These are phyloP conservation scores for Sternotherus odoratus DNA, from an alignment of 2,797 vertebrate species.

Conservation along the genomic window DNA sequence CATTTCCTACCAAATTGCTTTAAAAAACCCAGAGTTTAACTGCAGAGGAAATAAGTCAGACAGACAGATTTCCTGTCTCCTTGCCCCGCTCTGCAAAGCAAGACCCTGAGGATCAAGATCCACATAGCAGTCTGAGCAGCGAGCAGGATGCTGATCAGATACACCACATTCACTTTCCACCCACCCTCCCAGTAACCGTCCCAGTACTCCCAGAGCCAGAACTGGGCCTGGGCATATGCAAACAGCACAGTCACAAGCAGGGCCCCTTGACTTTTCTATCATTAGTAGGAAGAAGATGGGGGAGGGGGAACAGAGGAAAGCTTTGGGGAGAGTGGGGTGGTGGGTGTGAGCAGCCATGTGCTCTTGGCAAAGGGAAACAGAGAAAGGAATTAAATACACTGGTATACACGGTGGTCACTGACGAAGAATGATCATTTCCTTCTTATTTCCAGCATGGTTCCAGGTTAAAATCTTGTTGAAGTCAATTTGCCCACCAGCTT, in stretches of 20 bases:
- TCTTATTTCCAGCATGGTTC: background rate
- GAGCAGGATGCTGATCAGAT: background rate
- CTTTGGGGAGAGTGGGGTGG: background rate
- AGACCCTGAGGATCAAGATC: background rate
- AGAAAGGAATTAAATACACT: background rate
- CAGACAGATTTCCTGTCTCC: background rate
- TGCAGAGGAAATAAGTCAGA: background rate
- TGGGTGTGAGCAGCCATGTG: background rate
- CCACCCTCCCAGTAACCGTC: background rate
- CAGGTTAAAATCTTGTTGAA: conserved; percentile 19
- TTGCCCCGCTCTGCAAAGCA: background rate
- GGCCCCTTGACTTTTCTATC: background rate
- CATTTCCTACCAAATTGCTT: background rate
- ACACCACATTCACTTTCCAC: background rate
- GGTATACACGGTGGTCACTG: background rate
- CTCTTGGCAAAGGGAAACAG: background rate
- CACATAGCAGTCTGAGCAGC: background rate
- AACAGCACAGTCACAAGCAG: background rate
- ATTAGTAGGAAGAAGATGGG: fast-evolving
- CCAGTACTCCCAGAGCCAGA: background rate
- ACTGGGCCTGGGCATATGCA: background rate
- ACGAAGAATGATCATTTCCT: background rate
- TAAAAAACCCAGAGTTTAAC: background rate
- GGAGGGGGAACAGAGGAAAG: background rate
- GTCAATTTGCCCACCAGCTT: background rate